Percentiles rank a stretch among this genome's conserved stretches.
Evolutionary conservation across 2,113 vertebrate species (phyloP).

Genomic region (Atherinomorus stipes): DNA sequence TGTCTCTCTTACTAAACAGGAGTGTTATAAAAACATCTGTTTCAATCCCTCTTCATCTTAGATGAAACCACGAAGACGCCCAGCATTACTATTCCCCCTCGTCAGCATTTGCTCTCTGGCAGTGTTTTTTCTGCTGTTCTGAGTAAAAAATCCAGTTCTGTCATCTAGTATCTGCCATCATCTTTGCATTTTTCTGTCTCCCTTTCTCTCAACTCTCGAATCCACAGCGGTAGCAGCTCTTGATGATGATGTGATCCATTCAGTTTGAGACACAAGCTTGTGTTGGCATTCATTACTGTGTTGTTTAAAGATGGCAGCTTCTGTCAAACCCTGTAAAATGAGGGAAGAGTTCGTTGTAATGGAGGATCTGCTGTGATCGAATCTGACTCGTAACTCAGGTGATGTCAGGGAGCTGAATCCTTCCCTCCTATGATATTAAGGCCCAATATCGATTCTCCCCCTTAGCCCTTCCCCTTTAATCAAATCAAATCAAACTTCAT

Average conservation of each 20-base stretch:
- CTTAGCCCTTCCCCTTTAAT: too few relatives aligned
- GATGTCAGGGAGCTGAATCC: too few relatives aligned
- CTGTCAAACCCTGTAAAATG: constrained; percentile 23
- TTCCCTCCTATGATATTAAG: too few relatives aligned
- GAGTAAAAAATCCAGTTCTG: constrained; percentile 51
- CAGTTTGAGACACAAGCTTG: constrained; percentile 32
- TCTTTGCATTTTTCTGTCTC: not conserved
- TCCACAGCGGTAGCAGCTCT: constrained; percentile 13
- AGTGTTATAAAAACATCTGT: constrained; percentile 2
- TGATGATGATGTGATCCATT: constrained; percentile 22
- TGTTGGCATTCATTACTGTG: constrained; percentile 1
- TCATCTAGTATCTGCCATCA: constrained; percentile 21
- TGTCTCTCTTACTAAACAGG: constrained; percentile 36
- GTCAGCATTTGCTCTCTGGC: constrained; percentile 21
- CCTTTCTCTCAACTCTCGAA: not conserved
- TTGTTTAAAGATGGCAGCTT: constrained; percentile 29
- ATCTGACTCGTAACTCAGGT: not conserved
- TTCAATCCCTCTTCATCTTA: not conserved
- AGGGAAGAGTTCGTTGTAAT: constrained; percentile 12
- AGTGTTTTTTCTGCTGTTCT: constrained; percentile 29
- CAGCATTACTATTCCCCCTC: constrained; percentile 22
- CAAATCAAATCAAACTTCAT: too few relatives aligned
- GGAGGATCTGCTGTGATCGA: not conserved
- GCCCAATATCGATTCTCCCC: too few relatives aligned
- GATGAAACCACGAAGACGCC: constrained; percentile 19